A percentile compares a stretch with the other conserved stretches of the same genome.
Conservation (phyloP, 2,797 vertebrate genomes). For the Distichodus sexfasciatus region DNA sequence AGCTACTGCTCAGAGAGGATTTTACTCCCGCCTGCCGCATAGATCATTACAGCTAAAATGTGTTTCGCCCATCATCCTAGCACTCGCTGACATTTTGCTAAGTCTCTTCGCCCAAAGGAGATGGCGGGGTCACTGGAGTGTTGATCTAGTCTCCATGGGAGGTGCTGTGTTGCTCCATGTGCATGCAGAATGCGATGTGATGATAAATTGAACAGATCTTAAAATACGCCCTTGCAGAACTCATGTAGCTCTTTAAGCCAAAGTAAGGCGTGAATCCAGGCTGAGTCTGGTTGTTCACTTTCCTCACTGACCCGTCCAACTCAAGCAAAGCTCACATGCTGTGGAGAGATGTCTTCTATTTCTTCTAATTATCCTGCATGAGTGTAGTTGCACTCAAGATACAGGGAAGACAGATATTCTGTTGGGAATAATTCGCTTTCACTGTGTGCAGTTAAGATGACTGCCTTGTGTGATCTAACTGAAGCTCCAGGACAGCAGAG, state of each 20-base stretch:
- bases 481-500: conserved; percentile 9
- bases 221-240: conserved; percentile 30
- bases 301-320: conserved; percentile 16
- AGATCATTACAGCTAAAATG: conserved; percentile 56
- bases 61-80: conserved; percentile 48
- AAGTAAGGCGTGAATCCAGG: conserved; percentile 23
- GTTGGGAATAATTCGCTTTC: conserved; percentile 1
- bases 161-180: conserved; percentile 19
- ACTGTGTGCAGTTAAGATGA: conserved; percentile 16
- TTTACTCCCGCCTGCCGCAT: conserved; percentile 43
- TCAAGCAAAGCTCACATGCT: conserved; percentile 11
- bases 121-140: conserved; percentile 25
- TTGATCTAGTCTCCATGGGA: conserved; percentile 27
- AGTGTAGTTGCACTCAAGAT: no score
- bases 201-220: conserved; percentile 8
- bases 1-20: conserved; percentile 38
- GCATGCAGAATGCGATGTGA: conserved; percentile 5
- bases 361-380: conserved; percentile 23
- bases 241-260: conserved; percentile 17
- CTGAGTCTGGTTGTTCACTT: conserved; percentile 14
- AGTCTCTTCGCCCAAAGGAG: conserved; percentile 37
- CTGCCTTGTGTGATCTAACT: conserved; percentile 11
- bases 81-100: conserved; percentile 34
- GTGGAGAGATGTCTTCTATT: conserved; percentile 15
- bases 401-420: conserved; percentile 5